These are phyloP conservation scores for Iguana delicatissima DNA, from an alignment of 2,797 vertebrate genomes.

Conservation along the genomic window DNA sequence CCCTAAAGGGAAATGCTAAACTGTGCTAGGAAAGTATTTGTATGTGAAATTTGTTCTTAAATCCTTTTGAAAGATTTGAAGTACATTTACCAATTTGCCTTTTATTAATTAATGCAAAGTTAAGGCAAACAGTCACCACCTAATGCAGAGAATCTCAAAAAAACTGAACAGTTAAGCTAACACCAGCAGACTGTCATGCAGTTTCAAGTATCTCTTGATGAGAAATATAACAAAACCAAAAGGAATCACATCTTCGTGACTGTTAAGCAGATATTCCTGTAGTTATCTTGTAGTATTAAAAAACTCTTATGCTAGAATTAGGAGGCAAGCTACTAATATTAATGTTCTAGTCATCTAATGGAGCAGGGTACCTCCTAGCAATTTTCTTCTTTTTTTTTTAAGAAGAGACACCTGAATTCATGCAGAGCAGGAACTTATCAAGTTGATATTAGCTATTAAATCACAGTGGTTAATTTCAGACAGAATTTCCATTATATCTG, in stretches of 20 bases:
- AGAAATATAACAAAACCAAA: background rate
- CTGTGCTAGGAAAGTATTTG: background rate
- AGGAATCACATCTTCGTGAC: constrained; percentile 10
- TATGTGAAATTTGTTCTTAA: constrained; percentile 4
- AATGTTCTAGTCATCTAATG: background rate
- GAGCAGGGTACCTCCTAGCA: background rate
- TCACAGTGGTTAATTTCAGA: constrained; percentile 69
- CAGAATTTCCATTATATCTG: constrained; percentile 72
- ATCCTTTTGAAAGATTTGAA: background rate
- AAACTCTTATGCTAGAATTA: background rate
- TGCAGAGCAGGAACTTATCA: constrained; percentile 61
- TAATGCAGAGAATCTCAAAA: background rate
- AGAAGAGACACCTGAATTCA: constrained; percentile 24
- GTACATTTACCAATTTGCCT: background rate
- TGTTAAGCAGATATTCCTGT: constrained; percentile 5
- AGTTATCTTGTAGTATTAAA: background rate
- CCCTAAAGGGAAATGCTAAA: background rate
- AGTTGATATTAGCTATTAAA: constrained; percentile 73
- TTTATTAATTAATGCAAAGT: constrained; percentile 20
- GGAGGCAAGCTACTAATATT: constrained; percentile 21
- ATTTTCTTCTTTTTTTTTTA: constrained; percentile 57
- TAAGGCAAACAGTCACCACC: background rate
- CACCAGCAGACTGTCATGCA: background rate
- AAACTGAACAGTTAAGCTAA: constrained; percentile 6
- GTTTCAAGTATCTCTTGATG: constrained; percentile 5